Evolutionary conservation across 2,113 vertebrate genomes (phyloP).

Genomic region (Eptatretus burgeri): DNA sequence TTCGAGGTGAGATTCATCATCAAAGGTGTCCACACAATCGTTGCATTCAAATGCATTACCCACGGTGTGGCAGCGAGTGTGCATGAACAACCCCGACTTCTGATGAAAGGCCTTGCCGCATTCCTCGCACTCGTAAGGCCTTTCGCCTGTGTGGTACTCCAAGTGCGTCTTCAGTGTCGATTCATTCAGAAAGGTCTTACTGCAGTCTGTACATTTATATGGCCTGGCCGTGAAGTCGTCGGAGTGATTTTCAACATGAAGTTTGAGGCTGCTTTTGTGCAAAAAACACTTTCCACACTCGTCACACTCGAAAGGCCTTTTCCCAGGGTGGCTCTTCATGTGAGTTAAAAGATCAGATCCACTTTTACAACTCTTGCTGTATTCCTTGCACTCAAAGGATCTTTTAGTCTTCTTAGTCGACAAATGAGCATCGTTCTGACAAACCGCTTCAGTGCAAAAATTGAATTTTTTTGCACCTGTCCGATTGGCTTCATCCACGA

Average conservation of each 20-base stretch:
- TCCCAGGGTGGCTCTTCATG: neutral
- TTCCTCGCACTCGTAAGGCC: neutral
- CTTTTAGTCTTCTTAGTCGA: neutral
- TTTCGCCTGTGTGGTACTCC: neutral
- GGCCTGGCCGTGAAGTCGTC: neutral
- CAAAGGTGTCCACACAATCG: neutral
- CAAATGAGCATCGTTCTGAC: too few species aligned
- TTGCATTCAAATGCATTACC: neutral
- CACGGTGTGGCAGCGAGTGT: neutral
- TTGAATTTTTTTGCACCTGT: too few species aligned
- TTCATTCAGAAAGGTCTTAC: neutral
- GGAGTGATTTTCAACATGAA: neutral
- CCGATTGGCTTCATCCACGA: too few species aligned
- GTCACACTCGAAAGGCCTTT: neutral
- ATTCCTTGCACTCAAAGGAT: neutral
- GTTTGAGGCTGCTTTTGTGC: neutral
- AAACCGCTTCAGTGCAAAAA: too few species aligned
- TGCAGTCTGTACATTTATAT: neutral
- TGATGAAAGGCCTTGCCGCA: neutral
- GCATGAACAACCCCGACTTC: neutral
- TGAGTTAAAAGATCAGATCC: neutral
- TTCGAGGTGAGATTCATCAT: neutral
- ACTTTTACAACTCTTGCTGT: neutral
- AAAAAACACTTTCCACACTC: neutral
- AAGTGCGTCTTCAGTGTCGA: neutral